phyloP scores from a whole-genome alignment of 2,113 vertebrate genomes.

The Nettapus auritus region DNA sequence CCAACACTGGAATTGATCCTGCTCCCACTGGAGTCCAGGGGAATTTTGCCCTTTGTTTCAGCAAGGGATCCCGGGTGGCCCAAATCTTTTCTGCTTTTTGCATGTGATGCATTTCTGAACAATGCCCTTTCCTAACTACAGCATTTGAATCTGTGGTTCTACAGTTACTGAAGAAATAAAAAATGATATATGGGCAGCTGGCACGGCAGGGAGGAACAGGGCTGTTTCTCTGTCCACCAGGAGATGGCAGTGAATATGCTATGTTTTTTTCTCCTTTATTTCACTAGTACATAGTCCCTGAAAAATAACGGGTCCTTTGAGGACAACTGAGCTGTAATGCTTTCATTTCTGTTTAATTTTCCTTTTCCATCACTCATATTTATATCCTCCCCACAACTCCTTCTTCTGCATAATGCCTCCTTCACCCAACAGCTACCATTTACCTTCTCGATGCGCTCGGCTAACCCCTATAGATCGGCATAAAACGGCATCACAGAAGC shows the following conservation, averaged over 20 bases:
- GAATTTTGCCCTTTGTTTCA: not conserved
- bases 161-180: not conserved
- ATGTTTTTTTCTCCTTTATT: not conserved
- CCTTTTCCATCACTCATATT: not conserved
- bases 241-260: conserved; percentile 70
- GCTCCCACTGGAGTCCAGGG: not conserved
- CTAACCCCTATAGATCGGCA: not conserved
- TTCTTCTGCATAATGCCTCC: not conserved
- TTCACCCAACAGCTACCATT: not conserved
- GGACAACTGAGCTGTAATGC: not conserved
- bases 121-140: not conserved
- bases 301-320: conserved; percentile 30
- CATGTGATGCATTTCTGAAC: not conserved
- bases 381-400: not conserved
- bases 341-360: not conserved
- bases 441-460: not conserved
- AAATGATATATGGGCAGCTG: rapidly evolving
- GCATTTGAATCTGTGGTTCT: not conserved
- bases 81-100: not conserved
- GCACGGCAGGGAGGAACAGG: rapidly evolving
- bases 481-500: rapidly evolving
- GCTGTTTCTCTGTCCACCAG: conserved; percentile 63
- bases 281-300: not conserved
- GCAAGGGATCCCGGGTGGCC: not conserved
- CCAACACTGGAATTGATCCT: rapidly evolving